These are phyloP conservation scores for Cryptus viduatorius DNA, from an alignment of 2,888 invertebrate species.

Conservation along the genomic window DNA sequence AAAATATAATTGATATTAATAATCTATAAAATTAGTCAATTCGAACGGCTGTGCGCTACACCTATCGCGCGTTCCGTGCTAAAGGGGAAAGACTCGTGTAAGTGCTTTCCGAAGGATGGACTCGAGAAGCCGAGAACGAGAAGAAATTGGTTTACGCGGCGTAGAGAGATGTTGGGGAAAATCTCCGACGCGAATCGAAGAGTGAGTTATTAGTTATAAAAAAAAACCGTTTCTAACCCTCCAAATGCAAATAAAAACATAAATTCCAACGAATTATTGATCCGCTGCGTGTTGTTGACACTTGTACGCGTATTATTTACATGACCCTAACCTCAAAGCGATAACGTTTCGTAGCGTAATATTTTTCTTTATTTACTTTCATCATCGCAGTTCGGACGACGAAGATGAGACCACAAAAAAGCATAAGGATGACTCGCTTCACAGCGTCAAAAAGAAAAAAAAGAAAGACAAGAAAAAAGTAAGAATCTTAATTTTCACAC, in stretches of 20 bases:
- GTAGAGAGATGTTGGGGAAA: constrained; percentile 91
- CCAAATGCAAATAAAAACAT: constrained; percentile 14
- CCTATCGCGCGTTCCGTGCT: background rate
- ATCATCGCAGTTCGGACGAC: constrained; percentile 80
- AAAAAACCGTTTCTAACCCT: constrained; percentile 6
- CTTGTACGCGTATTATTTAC: background rate
- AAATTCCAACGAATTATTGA: background rate
- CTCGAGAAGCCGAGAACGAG: constrained; percentile 90
- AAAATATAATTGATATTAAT: too few species aligned
- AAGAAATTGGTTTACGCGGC: constrained; percentile 90
- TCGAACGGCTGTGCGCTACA: too few species aligned
- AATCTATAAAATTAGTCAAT: too few species aligned
- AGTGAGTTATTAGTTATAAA: constrained; percentile 85
- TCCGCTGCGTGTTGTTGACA: background rate
- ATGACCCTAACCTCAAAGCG: constrained; percentile 55
- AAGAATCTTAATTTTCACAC: constrained; percentile 23
- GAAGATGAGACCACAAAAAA: constrained; percentile 80
- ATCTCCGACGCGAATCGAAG: constrained; percentile 89
- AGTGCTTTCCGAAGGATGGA: constrained; percentile 85
- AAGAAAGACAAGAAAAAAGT: constrained; percentile 85
- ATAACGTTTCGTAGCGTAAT: background rate
- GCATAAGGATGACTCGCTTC: constrained; percentile 86
- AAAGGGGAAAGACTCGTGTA: too few species aligned
- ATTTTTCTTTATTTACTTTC: background rate
- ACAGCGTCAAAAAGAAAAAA: constrained; percentile 85